Conservation (phyloP, 2,888 invertebrate species). For the Dicyrtomina minuta region DNA sequence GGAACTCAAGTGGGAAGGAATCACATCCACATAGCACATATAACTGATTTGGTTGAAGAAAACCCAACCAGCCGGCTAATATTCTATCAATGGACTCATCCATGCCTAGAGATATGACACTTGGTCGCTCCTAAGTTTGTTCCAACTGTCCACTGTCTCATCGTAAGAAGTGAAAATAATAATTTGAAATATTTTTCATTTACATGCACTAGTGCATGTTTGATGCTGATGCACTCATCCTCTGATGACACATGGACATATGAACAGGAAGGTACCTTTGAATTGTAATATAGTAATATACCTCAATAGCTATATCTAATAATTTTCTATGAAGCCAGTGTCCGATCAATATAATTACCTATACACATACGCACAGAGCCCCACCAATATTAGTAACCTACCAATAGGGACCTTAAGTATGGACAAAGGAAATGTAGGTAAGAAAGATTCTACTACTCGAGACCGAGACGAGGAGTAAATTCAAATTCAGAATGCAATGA, state of each 20-base stretch:
- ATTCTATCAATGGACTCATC: slow-evolving; percentile 22
- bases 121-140: slow-evolving; percentile 9
- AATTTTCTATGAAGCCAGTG: too few species aligned
- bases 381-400: too few species aligned
- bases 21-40: too few species aligned
- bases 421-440: neutral
- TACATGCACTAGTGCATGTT: neutral
- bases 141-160: too few species aligned
- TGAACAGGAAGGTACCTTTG: too few species aligned
- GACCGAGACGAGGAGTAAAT: neutral
- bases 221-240: slow-evolving; percentile 3
- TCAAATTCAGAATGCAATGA: too few species aligned
- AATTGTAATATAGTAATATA: too few species aligned
- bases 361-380: neutral
- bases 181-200: slow-evolving; percentile 18
- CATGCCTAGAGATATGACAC: slow-evolving; percentile 21
- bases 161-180: slow-evolving; percentile 21
- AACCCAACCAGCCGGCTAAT: slow-evolving; percentile 15
- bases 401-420: neutral
- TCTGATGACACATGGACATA: too few species aligned
- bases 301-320: too few species aligned
- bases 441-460: too few species aligned
- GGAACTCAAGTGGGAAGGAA: neutral
- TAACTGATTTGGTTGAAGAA: too few species aligned
- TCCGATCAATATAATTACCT: too few species aligned